Percentiles rank a stretch among this genome's conserved stretches.
phyloP scores from a whole-genome alignment of 2,797 vertebrate species.

The Poeciliopsis turneri region DNA sequence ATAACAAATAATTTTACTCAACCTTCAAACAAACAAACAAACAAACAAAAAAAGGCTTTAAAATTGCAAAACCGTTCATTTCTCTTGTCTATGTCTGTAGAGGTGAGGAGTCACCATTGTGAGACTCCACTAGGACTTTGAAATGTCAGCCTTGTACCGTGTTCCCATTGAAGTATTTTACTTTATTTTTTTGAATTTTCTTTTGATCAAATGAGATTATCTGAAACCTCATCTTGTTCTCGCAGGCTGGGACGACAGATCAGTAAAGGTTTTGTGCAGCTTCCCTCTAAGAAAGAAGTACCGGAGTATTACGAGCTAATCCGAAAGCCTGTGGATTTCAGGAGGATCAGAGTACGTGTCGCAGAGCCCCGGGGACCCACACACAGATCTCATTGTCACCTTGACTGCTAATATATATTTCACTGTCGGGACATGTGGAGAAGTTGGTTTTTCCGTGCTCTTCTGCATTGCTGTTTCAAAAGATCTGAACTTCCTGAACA shows the following conservation, averaged over 20 bases:
- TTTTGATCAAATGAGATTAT: conserved; percentile 9
- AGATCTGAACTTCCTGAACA: neutral
- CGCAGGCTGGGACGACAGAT: conserved; percentile 95
- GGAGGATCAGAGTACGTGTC: conserved; percentile 92
- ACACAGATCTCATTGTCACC: neutral
- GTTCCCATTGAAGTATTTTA: neutral
- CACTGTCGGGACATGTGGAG: neutral
- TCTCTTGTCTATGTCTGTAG: neutral
- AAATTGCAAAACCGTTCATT: neutral
- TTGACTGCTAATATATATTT: neutral
- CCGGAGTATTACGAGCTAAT: conserved; percentile 99
- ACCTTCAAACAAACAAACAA: neutral
- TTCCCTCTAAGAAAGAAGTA: conserved; percentile 96
- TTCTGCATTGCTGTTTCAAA: neutral
- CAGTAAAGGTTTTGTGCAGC: conserved; percentile 98
- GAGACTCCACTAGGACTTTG: neutral
- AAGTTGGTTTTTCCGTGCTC: neutral
- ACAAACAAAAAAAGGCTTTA: neutral
- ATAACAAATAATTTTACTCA: neutral
- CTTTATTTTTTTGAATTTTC: no score
- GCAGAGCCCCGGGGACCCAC: neutral
- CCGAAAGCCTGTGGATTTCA: conserved; percentile 98
- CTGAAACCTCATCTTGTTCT: conserved; percentile 42
- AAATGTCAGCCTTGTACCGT: conserved; percentile 4
- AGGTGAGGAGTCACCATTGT: neutral